These are phyloP conservation scores for Platysteira castanea DNA, from an alignment of 2,113 vertebrate species.

Conservation along the genomic window DNA sequence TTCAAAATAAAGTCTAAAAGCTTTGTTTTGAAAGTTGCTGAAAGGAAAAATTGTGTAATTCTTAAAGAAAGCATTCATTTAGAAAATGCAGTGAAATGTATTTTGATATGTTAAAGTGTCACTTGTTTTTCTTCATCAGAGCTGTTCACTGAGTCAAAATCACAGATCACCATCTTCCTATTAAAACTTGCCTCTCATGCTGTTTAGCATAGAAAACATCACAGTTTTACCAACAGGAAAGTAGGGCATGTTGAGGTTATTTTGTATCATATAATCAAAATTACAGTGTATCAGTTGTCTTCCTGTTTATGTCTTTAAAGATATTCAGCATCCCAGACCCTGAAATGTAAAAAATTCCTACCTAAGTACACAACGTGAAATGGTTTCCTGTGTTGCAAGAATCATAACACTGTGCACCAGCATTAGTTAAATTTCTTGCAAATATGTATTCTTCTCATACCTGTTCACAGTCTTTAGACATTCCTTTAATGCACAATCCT, in stretches of 20 bases:
- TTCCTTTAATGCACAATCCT: not conserved
- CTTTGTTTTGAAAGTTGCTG: not conserved
- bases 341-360: not conserved
- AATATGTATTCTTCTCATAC: not conserved
- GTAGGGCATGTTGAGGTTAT: not conserved
- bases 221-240: not conserved
- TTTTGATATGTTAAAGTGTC: not conserved
- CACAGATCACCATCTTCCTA: not conserved
- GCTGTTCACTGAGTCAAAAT: not conserved
- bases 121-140: not conserved
- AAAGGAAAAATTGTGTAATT: not conserved
- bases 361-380: accelerated
- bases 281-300: not conserved
- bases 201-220: not conserved
- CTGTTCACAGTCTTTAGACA: not conserved
- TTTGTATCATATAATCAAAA: not conserved
- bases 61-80: not conserved
- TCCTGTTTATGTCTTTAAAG: not conserved
- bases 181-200: not conserved
- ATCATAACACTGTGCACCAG: not conserved
- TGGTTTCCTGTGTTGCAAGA: not conserved
- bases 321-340: not conserved
- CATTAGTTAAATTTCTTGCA: not conserved
- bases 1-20: not conserved
- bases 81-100: not conserved